These are phyloP conservation scores for Lochmaea capreae DNA, from an alignment of 2,888 invertebrate species.

Conservation along the genomic window DNA sequence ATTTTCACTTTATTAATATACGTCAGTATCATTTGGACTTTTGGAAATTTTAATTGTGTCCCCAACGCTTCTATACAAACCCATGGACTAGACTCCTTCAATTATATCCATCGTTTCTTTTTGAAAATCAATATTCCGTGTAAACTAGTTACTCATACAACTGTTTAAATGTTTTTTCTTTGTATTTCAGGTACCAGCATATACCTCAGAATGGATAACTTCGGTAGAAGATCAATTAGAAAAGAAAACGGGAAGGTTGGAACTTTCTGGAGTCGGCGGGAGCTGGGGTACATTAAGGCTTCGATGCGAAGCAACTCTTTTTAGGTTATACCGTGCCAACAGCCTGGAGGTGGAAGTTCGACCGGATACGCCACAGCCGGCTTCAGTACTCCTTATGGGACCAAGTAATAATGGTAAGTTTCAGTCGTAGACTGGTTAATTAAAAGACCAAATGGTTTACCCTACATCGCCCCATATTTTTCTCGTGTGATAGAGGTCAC, in stretches of 20 bases:
- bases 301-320: constrained; percentile 74
- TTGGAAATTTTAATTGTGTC: neutral
- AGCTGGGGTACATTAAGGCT: constrained; percentile 70
- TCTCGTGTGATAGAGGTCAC: no score
- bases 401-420: constrained; percentile 56
- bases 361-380: constrained; percentile 73
- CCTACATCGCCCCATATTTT: no score
- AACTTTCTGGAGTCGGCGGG: constrained; percentile 69
- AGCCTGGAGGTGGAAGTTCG: constrained; percentile 72
- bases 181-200: constrained; percentile 70
- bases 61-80: no score
- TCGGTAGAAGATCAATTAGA: constrained; percentile 71
- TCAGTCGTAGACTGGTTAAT: neutral
- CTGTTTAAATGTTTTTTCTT: neutral
- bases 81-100: no score
- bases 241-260: constrained; percentile 71
- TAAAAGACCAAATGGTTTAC: no score
- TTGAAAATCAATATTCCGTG: no score
- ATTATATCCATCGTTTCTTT: no score
- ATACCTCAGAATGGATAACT: constrained; percentile 70
- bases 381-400: constrained; percentile 70
- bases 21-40: no score
- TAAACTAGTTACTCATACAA: no score
- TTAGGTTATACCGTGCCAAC: constrained; percentile 72
- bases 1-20: neutral